Conservation (phyloP, 2,113 vertebrate species). For the Lagopus muta region DNA sequence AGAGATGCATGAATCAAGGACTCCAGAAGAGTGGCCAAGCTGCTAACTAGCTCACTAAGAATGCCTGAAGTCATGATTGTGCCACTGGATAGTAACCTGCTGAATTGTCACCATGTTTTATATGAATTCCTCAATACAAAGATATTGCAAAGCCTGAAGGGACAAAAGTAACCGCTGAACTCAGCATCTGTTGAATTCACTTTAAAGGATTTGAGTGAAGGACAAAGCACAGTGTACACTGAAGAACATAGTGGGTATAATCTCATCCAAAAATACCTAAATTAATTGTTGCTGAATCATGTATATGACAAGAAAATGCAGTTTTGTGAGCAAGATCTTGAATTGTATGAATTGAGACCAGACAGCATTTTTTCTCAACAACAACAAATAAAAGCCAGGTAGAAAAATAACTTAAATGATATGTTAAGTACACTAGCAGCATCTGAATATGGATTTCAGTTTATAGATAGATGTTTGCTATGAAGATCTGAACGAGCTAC, state of each 20-base stretch:
- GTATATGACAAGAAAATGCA: not conserved
- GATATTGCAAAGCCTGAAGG: not conserved
- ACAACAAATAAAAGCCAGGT: not conserved
- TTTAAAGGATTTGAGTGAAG: not conserved
- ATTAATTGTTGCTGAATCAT: not conserved
- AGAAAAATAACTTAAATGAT: not conserved
- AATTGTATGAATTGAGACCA: not conserved
- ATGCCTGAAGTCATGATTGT: not conserved
- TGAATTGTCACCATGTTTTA: not conserved
- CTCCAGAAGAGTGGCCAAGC: not conserved
- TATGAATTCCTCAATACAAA: not conserved
- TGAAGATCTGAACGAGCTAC: not conserved
- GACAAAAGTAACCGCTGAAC: not conserved
- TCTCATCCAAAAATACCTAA: not conserved
- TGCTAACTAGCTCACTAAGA: not conserved
- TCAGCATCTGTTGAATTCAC: not conserved
- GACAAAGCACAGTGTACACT: not conserved
- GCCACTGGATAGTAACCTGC: not conserved
- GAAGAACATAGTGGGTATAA: not conserved
- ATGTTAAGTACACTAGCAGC: not conserved
- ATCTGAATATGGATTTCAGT: not conserved
- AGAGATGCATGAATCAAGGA: not conserved
- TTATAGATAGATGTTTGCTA: not conserved
- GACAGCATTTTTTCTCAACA: not conserved
- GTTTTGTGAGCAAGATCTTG: not conserved